Percentiles rank a stretch among this genome's conserved stretches.
Conservation (phyloP, 53 echinoderm and acorn worm genomes). For the Glandiceps talaboti region DNA sequence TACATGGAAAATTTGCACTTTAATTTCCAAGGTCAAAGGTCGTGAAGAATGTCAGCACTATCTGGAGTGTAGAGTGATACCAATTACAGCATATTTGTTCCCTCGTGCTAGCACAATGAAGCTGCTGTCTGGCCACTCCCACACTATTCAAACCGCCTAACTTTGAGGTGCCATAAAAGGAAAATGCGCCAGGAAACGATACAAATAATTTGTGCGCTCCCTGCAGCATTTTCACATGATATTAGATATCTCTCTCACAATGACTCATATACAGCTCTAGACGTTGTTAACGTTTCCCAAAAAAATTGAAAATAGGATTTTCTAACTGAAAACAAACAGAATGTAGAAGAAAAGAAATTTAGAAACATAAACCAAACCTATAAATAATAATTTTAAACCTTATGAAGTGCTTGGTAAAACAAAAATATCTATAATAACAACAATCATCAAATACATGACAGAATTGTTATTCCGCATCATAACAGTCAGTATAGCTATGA, state of each 20-base stretch:
- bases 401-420: too few relatives aligned
- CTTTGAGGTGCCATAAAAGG: background rate
- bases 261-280: background rate
- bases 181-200: background rate
- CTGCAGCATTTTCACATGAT: background rate
- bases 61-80: background rate
- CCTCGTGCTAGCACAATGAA: background rate
- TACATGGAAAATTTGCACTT: background rate
- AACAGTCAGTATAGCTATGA: too few relatives aligned
- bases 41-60: background rate
- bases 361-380: too few relatives aligned
- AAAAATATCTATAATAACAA: too few relatives aligned
- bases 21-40: background rate
- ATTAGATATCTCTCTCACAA: background rate
- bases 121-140: background rate
- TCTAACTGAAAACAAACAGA: too few relatives aligned
- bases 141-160: background rate
- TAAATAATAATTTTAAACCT: too few relatives aligned
- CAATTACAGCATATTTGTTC: background rate
- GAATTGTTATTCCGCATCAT: too few relatives aligned
- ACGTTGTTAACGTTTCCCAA: too few relatives aligned
- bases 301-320: too few relatives aligned
- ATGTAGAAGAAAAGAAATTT: too few relatives aligned
- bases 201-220: background rate
- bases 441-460: too few relatives aligned